These are phyloP conservation scores for Ceratosolen solmsi DNA, from an alignment of 1,140 invertebrate genomes.

Conservation along the genomic window DNA sequence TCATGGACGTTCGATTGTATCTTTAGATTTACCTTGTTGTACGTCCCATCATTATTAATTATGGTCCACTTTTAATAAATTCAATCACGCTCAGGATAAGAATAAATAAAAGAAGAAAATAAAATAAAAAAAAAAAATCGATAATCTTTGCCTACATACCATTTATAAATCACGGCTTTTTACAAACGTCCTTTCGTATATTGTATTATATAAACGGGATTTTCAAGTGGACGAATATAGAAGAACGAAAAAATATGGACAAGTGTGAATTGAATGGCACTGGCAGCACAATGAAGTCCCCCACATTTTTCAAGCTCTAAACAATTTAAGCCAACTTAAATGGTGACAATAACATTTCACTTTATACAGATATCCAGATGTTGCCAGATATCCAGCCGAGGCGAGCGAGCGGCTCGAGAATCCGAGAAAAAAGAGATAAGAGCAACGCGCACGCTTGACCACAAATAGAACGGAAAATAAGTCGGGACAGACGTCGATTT, in stretches of 20 bases:
- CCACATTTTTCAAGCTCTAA: not conserved
- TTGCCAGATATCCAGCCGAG: not conserved
- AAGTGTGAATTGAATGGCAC: not conserved
- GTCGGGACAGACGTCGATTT: constrained; percentile 13
- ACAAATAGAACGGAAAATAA: constrained; percentile 5
- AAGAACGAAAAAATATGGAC: not conserved
- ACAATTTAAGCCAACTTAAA: not conserved
- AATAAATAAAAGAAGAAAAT: too few species aligned
- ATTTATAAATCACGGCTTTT: too few species aligned
- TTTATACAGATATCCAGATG: not conserved
- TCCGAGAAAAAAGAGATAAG: not conserved
- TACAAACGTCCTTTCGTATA: too few species aligned
- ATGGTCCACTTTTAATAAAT: too few species aligned
- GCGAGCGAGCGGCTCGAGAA: not conserved
- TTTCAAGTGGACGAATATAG: too few species aligned
- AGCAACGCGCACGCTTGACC: not conserved
- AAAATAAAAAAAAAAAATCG: too few species aligned
- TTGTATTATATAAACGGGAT: too few species aligned
- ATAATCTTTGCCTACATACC: too few species aligned
- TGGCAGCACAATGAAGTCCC: not conserved
- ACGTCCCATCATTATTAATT: too few species aligned
- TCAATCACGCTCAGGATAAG: too few species aligned
- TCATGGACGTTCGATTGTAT: too few species aligned
- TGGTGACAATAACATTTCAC: not conserved
- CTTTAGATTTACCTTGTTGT: too few species aligned